Evolutionary conservation across 2,888 invertebrate species (phyloP).

Genomic region (Allacma fusca): DNA sequence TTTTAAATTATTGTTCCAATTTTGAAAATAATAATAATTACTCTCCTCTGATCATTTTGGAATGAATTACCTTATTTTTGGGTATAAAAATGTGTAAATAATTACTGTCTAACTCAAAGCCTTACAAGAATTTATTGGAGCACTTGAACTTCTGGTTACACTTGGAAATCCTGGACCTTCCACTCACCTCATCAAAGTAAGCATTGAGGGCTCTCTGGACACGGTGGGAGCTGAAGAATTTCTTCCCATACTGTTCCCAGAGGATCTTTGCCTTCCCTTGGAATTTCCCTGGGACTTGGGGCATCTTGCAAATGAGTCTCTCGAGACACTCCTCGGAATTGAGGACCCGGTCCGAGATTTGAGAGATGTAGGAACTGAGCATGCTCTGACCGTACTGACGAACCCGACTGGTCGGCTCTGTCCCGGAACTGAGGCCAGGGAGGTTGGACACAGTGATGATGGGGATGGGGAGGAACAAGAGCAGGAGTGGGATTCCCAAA

Average conservation of each 20-base stretch:
- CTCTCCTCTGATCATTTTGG: too few relatives aligned
- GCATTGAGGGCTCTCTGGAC: slow-evolving; percentile 54
- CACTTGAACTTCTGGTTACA: slow-evolving; percentile 59
- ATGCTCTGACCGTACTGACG: background rate
- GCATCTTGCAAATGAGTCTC: slow-evolving; percentile 58
- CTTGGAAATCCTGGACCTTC: slow-evolving; percentile 56
- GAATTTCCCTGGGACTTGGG: slow-evolving; percentile 56
- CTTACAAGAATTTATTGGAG: slow-evolving; percentile 58
- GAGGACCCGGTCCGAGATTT: slow-evolving; percentile 56
- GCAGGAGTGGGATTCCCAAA: slow-evolving; percentile 53
- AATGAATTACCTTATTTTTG: background rate
- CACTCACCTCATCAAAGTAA: slow-evolving; percentile 53
- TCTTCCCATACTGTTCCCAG: slow-evolving; percentile 57
- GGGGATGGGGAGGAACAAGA: slow-evolving; percentile 57
- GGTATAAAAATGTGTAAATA: background rate
- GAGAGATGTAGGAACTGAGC: slow-evolving; percentile 48
- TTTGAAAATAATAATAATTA: too few relatives aligned
- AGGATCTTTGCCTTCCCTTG: slow-evolving; percentile 53
- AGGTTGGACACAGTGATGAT: slow-evolving; percentile 52
- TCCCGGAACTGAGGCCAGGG: background rate
- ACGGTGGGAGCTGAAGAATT: slow-evolving; percentile 46
- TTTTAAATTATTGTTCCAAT: too few relatives aligned
- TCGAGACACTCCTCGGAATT: slow-evolving; percentile 60
- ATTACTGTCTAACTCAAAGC: background rate
- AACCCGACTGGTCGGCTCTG: too few relatives aligned